Evolutionary conservation across 2,113 vertebrate species (phyloP).

Genomic region (Noctilio leporinus): DNA sequence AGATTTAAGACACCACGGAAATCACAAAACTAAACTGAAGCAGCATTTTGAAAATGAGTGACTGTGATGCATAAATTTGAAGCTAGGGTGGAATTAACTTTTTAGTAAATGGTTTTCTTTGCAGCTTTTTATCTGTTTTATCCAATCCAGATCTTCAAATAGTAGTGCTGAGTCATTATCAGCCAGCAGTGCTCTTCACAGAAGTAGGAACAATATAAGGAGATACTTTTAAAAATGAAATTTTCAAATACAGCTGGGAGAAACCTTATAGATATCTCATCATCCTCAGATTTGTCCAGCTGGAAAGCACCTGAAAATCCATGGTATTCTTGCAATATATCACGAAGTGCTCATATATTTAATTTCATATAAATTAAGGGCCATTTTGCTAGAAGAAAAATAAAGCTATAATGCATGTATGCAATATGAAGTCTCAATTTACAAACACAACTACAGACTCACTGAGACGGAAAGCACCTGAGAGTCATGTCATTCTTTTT

Average conservation of each 20-base stretch:
- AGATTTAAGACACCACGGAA: neutral
- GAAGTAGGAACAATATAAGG: neutral
- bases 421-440: conserved; percentile 18
- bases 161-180: neutral
- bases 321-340: neutral
- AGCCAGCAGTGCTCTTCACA: neutral
- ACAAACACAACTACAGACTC: neutral
- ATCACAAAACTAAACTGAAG: neutral
- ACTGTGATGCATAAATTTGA: neutral
- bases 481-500: neutral
- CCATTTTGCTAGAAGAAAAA: conserved; percentile 37
- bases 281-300: conserved; percentile 4
- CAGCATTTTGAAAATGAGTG: conserved; percentile 5
- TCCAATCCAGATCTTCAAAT: neutral
- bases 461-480: conserved; percentile 34
- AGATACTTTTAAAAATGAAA: neutral
- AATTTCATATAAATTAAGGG: conserved; percentile 36
- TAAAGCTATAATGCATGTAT: neutral
- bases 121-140: neutral
- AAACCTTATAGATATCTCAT: neutral
- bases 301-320: conserved; percentile 42
- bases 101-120: neutral
- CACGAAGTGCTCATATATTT: conserved; percentile 25
- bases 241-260: neutral
- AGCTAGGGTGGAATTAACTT: neutral